Base-by-base conservation (phyloP, 2,888 invertebrate genomes). In the Leptura quadrifasciata region DNA sequence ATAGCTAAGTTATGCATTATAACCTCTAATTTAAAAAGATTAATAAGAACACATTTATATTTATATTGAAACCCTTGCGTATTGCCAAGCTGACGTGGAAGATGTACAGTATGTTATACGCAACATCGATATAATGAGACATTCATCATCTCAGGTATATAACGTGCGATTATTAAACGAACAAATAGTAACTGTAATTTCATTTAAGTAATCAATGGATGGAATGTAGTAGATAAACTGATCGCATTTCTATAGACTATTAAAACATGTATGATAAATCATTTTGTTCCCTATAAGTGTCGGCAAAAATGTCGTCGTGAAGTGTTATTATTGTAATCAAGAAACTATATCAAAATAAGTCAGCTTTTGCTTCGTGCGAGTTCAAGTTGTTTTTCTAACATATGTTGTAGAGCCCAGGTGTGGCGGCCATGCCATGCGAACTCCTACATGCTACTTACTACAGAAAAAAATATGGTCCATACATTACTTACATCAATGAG, bases 351-450 rank as follows among this genome's bases (percentile, higher is more conserved):
- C 65, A 65, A 65, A 20, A 20, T 52, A 35, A 65, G 65, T 65
- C 20, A 20, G 21, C 21, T n/a, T 52, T 47, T 52, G 47, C 52
- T 65, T 65, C 52, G 52, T n/a, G 65, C 65, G 65, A 52, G 57
- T 18, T 6, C 12, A 12, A 47, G 52, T 65, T 52, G 52, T 52
- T 65, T 65, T 65, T 65, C 47, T 65, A 65, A 24, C 65, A 21
- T 52, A 21, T 65, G 65, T n/a, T 65, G 65, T n/a, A 24, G n/a
- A 21, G 24, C 52, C 65, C 65, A 65, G 65, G 65, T 65, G 65
- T 65, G 65, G 47, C 65, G 15, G 65, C 39, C 21, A 21, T 52
- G n/a, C 65, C 39, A 64, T 64, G 64, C 47, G 52, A 65, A 65
- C 65, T 65, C 65, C 65, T 65, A 65, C 65, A 65, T 52, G 65